Percentiles rank a stretch among this genome's conserved stretches.
Evolutionary conservation across 2,797 vertebrate genomes (phyloP).

Genomic region (Sebastes cheni): DNA sequence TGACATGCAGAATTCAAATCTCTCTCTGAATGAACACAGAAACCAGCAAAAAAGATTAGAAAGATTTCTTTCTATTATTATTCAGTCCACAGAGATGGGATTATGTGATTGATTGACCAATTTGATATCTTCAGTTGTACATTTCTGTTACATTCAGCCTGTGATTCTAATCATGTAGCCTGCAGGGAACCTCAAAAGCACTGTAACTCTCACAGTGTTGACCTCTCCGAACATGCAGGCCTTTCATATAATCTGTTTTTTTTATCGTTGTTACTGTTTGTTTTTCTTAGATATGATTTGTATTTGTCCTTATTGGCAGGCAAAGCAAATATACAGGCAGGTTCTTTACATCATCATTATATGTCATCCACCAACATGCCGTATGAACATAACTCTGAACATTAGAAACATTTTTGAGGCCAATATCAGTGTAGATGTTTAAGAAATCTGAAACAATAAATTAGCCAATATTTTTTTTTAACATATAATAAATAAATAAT

Average conservation of each 20-base stretch:
- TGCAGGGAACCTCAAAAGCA: neutral
- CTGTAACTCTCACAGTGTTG: neutral
- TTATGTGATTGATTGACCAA: neutral
- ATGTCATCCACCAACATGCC: neutral
- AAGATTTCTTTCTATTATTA: neutral
- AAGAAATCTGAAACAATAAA: neutral
- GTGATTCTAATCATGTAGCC: neutral
- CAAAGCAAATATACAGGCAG: neutral
- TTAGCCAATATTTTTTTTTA: neutral
- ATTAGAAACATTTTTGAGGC: neutral
- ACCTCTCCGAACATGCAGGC: neutral
- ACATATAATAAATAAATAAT: neutral
- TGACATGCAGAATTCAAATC: conserved; percentile 19
- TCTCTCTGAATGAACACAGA: conserved; percentile 28
- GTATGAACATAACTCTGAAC: neutral
- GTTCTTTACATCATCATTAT: neutral
- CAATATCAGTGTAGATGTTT: neutral
- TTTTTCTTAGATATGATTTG: neutral
- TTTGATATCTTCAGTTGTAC: neutral
- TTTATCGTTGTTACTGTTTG: neutral
- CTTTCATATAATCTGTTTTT: neutral
- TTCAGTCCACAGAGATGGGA: neutral
- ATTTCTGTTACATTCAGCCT: conserved; percentile 5
- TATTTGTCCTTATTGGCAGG: neutral
- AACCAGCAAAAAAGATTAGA: conserved; percentile 16